These are phyloP conservation scores for Python bivittatus DNA, from an alignment of 2,113 vertebrate species.

Conservation along the genomic window DNA sequence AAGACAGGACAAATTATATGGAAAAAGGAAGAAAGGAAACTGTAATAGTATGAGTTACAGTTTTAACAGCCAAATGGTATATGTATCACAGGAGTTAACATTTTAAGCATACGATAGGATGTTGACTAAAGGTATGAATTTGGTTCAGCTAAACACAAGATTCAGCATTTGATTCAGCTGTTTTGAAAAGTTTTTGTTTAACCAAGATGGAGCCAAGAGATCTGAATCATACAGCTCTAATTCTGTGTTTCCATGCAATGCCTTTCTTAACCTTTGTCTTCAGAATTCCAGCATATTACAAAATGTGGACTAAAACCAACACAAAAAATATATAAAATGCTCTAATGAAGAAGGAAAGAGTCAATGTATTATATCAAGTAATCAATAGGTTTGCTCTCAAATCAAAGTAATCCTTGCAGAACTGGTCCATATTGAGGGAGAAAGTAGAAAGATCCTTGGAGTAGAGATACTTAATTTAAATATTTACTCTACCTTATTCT, in stretches of 20 bases:
- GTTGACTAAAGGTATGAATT: not conserved
- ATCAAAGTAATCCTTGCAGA: not conserved
- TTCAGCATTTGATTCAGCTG: not conserved
- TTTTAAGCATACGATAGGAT: not conserved
- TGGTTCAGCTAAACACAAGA: not conserved
- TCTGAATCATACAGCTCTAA: too few species aligned
- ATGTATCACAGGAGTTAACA: not conserved
- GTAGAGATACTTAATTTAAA: not conserved
- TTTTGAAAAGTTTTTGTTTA: not conserved
- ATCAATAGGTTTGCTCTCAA: not conserved
- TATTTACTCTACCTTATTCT: not conserved
- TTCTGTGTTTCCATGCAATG: too few species aligned
- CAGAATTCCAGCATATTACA: too few species aligned
- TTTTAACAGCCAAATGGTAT: not conserved
- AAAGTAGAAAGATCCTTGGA: not conserved
- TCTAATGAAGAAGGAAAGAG: not conserved
- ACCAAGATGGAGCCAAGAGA: too few species aligned
- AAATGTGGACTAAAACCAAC: too few species aligned
- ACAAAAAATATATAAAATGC: not conserved
- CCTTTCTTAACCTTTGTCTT: too few species aligned
- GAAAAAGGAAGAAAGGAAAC: not conserved
- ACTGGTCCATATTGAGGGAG: not conserved
- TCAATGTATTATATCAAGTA: not conserved
- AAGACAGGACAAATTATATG: conserved; percentile 5
- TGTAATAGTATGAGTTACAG: not conserved